Base-by-base conservation (phyloP, 2,797 vertebrate genomes). In the Ambastaia sidthimunki region DNA sequence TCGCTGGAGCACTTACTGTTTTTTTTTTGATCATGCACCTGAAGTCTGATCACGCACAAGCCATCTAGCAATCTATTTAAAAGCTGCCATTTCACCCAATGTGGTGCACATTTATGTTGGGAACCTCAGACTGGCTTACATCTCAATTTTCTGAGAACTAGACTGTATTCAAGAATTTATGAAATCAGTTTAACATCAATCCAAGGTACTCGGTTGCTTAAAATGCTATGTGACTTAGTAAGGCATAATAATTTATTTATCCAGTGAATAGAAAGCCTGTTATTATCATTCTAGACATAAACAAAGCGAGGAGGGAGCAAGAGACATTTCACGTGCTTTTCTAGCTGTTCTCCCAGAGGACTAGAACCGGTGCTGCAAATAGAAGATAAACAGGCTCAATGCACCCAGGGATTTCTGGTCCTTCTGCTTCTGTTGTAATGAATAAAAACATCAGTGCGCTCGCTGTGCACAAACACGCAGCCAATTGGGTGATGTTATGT, bases 401-500 rank as follows among this genome's bases (percentile, higher is more conserved):
- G 65, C 72, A 68, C 71, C 67, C 37, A 72, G 84, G 81, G 71
- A 71, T 78, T 80, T 74, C 18, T 19, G 70, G 74, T 82, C 65
- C 41, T 65, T 60, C 54, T 72, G 18, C 50, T 57, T 66, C 31
- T 57, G 65, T 5, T 37, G 66, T 25, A 34, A 74, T 54, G 7
- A 63, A 68, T 4, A 41, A 47, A 31, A 74, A 60, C 74, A 80
- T 70, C 57, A 19, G 47, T 34, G 37, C 54, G 25, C 11, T 2
- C 5, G 59, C 13, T 71, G 25, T 55, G 9, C 44, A 15, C 57
- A 16, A 0, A n/a, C 37, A 59, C 28, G 16, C 6, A 63, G 13
- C 52, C 62, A 25, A 12, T 71, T 66, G 1, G 19, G 19, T 54
- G 9, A 47, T 54, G 23, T 52, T 25, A 57, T 28, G 65, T 34